Evolutionary conservation across 1,140 invertebrate genomes (phyloP).

Genomic region (Subanguina moxae): DNA sequence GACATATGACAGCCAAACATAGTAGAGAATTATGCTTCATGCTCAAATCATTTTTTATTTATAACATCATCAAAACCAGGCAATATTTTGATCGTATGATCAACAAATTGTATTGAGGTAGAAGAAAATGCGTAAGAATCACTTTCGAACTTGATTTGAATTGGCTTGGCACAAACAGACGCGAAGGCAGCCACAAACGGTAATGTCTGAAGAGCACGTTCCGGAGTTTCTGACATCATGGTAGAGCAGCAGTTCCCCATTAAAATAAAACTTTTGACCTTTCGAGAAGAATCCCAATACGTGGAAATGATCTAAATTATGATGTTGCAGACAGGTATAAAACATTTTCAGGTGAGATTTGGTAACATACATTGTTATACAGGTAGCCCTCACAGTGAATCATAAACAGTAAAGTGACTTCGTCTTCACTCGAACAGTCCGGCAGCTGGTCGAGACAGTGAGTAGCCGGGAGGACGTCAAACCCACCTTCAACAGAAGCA

Average conservation of each 20-base stretch:
- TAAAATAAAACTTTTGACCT: not conserved
- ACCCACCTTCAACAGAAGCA: not conserved
- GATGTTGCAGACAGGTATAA: no score
- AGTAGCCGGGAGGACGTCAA: not conserved
- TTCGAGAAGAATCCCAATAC: not conserved
- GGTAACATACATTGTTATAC: not conserved
- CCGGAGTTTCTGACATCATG: not conserved
- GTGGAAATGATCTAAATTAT: not conserved
- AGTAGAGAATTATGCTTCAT: no score
- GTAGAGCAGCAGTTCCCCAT: not conserved
- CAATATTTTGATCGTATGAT: not conserved
- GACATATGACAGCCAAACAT: no score
- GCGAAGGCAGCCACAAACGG: not conserved
- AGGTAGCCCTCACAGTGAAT: not conserved
- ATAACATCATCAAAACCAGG: not conserved
- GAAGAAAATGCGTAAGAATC: not conserved
- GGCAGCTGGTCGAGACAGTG: not conserved
- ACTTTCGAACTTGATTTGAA: not conserved
- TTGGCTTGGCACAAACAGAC: not conserved
- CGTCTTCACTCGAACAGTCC: not conserved
- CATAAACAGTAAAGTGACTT: not conserved
- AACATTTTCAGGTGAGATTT: no score
- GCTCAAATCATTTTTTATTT: no score
- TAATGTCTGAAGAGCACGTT: not conserved
- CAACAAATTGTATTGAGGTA: slow-evolving; percentile 3